Evolutionary conservation across 2,888 invertebrate genomes (phyloP), one percentile per base, ranked within the genome.

Genomic region (Leucoma salicis): DNA sequence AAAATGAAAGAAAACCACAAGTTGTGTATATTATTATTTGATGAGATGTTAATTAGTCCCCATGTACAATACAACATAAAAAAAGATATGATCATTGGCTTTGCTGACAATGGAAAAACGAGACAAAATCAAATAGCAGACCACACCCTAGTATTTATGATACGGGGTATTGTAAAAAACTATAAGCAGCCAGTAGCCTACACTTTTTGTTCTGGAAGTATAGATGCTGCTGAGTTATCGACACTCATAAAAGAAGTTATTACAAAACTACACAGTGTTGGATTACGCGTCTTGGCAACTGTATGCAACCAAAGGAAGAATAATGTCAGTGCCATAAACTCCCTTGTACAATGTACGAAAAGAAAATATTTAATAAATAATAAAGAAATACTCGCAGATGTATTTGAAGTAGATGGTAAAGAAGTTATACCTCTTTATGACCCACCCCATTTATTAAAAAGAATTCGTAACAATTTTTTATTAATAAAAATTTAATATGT

Each of bases 21-120:
- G 35, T 31, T 64, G 4, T 63, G 64, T 16, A 34, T 56, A 1
- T 2, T 66, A 4, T 5, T 67, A 7, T 67, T 66, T 40, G 66
- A 64, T 14, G 59, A 65, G 45, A 61, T 67, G 49, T 38, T 55
- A 8, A 18, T 67, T 4, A 52, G 53, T 24, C 35, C 59, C 1
- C 50, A 56, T 42, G 16, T 66, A 2, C 25, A 47, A 2, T 65
- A 55, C 14, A 56, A 58, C 39, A 46, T 51, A 31, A 49, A 48
- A 42, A 58, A 51, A 40, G 62, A 66, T 16, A 21, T n/a, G 37
- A 42, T 63, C 0, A 37, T 27, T 24, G 66, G 66, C 0, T 63
- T 69, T 44, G 59, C 59, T 0, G 43, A 31, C 2, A 33, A 62
- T 42, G 52, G 57, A 0, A n/a, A 42, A n/a, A n/a, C 25, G 49